These are phyloP conservation scores for Cochlearius cochlearius DNA, from an alignment of 2,113 vertebrate species.

Conservation along the genomic window DNA sequence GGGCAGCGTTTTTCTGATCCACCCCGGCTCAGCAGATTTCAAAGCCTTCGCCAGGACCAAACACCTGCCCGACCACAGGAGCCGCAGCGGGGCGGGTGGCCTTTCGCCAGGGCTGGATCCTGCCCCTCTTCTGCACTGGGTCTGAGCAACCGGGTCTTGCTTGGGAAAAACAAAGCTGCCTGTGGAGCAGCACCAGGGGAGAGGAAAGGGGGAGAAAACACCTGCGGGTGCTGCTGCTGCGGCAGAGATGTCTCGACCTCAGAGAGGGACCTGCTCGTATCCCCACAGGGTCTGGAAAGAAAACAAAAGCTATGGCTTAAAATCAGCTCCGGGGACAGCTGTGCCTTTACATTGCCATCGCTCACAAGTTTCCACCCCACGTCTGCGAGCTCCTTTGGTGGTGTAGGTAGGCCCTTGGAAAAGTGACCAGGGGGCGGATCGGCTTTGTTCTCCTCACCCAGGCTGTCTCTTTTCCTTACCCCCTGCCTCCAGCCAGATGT, in stretches of 20 bases:
- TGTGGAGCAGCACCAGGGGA: background rate
- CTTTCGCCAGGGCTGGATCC: background rate
- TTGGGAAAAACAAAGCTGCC: background rate
- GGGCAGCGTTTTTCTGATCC: background rate
- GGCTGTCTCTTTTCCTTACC: background rate
- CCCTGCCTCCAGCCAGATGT: constrained; percentile 37
- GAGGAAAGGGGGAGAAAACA: background rate
- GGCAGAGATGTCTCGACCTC: background rate
- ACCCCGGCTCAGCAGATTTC: background rate
- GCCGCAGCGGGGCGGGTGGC: fast-evolving
- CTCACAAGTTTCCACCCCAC: background rate
- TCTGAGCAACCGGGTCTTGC: background rate
- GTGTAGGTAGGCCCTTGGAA: background rate
- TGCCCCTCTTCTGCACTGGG: background rate
- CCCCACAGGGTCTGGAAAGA: background rate
- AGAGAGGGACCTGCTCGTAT: background rate
- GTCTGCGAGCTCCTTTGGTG: background rate
- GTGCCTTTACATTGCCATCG: background rate
- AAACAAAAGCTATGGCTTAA: background rate
- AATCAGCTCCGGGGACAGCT: background rate
- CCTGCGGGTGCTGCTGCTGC: background rate
- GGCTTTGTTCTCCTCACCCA: constrained; percentile 6
- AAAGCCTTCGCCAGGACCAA: background rate
- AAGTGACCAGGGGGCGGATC: background rate
- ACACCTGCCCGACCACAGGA: background rate